Conservation (phyloP, 1,140 invertebrate genomes). For the Oedothorax gibbosus region DNA sequence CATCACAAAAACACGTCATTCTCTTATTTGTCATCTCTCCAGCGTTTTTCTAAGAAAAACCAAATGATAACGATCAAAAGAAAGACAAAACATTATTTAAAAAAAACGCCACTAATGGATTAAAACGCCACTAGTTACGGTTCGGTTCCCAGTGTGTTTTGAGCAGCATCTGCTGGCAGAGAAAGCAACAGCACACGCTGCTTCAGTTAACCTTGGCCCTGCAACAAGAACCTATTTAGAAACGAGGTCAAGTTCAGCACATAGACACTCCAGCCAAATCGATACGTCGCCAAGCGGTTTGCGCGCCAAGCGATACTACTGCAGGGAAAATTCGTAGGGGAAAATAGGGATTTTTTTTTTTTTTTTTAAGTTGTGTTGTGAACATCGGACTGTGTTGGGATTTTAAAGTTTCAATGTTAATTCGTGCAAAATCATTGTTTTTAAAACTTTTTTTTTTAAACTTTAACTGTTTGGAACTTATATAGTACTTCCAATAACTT, state of each 20-base stretch:
- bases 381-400: too few relatives aligned
- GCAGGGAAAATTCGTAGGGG: not conserved
- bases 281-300: slow-evolving; percentile 45
- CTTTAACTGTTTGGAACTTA: too few relatives aligned
- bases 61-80: slow-evolving; percentile 27
- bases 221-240: slow-evolving; percentile 58
- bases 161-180: slow-evolving; percentile 39
- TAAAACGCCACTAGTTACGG: slow-evolving; percentile 56
- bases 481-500: too few relatives aligned
- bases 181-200: slow-evolving; percentile 47
- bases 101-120: slow-evolving; percentile 41
- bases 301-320: slow-evolving; percentile 19
- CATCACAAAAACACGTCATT: too few relatives aligned
- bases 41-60: slow-evolving; percentile 16
- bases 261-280: slow-evolving; percentile 45
- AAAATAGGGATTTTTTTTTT: not conserved
- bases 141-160: slow-evolving; percentile 24
- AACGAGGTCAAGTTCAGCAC: slow-evolving; percentile 54
- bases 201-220: slow-evolving; percentile 51
- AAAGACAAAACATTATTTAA: not conserved
- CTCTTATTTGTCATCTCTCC: not conserved
- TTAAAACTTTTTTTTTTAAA: too few relatives aligned
- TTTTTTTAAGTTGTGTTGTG: not conserved
- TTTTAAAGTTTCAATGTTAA: too few relatives aligned
- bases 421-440: too few relatives aligned